These are phyloP conservation scores for Drosophila buzzatii DNA, from an alignment of 2,888 invertebrate genomes.

Conservation along the genomic window DNA sequence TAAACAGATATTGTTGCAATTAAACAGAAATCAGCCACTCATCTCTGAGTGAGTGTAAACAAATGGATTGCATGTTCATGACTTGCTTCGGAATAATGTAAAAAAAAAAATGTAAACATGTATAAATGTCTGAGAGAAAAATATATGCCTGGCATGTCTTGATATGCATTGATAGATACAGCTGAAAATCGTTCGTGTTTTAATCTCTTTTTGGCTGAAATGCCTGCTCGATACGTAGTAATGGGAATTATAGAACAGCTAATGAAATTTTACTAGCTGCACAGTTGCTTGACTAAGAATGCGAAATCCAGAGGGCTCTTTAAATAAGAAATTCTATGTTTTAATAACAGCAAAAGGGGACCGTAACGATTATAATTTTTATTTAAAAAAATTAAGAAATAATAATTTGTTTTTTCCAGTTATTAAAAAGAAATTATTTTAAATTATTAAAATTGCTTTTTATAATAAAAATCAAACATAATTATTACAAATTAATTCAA, in stretches of 20 bases:
- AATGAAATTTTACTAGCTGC: background rate
- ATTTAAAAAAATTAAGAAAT: too few species aligned
- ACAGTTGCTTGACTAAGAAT: too few species aligned
- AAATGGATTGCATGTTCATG: background rate
- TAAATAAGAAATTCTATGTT: too few species aligned
- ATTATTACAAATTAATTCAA: too few species aligned
- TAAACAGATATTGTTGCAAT: conserved; percentile 10
- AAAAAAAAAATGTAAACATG: background rate
- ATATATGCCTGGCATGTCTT: background rate
- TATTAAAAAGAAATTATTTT: too few species aligned
- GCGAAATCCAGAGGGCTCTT: too few species aligned
- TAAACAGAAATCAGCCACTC: background rate
- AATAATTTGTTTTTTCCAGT: too few species aligned
- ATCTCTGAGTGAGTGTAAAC: background rate
- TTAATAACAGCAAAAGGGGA: too few species aligned
- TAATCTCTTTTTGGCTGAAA: background rate
- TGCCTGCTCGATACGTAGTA: background rate
- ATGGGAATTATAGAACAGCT: background rate
- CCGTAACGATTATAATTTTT: too few species aligned
- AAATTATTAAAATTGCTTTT: too few species aligned
- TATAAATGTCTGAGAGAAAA: background rate
- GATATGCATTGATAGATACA: background rate
- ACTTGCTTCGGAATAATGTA: background rate
- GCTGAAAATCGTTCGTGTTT: background rate
- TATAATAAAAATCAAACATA: too few species aligned